phyloP scores from a whole-genome alignment of 2,797 vertebrate species.

The Lagocephalus sceleratus region DNA sequence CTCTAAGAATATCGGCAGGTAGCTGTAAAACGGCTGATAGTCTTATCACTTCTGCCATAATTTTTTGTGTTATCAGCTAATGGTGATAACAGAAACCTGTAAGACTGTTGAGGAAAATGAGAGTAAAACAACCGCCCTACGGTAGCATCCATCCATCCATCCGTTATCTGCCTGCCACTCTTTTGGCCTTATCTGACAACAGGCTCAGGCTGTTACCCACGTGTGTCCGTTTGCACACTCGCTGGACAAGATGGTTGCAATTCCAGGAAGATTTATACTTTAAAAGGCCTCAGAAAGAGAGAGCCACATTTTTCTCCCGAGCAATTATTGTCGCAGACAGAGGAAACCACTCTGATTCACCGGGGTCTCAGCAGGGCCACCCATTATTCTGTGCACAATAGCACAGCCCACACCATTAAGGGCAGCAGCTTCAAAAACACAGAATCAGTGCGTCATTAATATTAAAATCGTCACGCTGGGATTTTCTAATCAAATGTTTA shows the following conservation, averaged over 20 bases:
- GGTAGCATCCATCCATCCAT: background rate
- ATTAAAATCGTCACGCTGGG: slow-evolving; percentile 41
- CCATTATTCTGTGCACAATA: slow-evolving; percentile 47
- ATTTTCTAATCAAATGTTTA: slow-evolving; percentile 17
- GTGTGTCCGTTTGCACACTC: slow-evolving; percentile 2
- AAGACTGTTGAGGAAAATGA: background rate
- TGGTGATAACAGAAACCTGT: background rate
- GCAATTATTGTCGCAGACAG: slow-evolving; percentile 47
- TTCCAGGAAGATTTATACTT: slow-evolving; percentile 18
- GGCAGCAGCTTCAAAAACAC: slow-evolving; percentile 42
- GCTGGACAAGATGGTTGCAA: slow-evolving; percentile 9
- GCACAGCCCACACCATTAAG: slow-evolving; percentile 40
- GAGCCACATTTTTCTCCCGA: slow-evolving; percentile 35
- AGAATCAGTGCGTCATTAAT: slow-evolving; percentile 44
- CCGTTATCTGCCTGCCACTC: slow-evolving; percentile 3
- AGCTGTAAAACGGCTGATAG: slow-evolving; percentile 2
- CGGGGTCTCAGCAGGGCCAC: slow-evolving; percentile 42
- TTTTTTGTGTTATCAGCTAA: background rate
- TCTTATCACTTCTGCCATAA: background rate
- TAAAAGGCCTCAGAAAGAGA: slow-evolving; percentile 14
- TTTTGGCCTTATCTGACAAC: slow-evolving; percentile 13
- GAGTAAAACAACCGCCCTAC: background rate
- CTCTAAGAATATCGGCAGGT: slow-evolving; percentile 6
- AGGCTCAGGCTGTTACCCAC: slow-evolving; percentile 9
- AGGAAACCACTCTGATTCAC: slow-evolving; percentile 30